phyloP scores from a whole-genome alignment of 2,113 vertebrate species.

The Corapipo altera region DNA sequence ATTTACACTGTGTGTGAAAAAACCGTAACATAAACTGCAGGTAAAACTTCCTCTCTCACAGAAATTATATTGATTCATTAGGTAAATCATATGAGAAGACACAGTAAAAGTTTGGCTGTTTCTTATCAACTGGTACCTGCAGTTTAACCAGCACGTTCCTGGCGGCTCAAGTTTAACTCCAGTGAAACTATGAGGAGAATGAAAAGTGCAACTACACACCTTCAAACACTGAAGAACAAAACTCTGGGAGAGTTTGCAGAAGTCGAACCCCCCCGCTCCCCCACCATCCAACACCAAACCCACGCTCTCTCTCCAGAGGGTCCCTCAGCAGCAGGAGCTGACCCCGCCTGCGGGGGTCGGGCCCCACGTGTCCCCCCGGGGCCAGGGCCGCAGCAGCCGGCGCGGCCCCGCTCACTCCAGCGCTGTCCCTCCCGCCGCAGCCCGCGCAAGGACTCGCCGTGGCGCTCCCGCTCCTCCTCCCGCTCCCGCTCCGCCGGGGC shows the following conservation, averaged over 20 bases:
- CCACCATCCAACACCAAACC: rapidly evolving
- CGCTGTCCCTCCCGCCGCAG: not conserved
- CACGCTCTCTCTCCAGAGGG: no score
- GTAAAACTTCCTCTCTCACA: not conserved
- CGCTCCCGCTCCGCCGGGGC: not conserved
- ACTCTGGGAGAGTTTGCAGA: not conserved
- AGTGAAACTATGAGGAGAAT: rapidly evolving
- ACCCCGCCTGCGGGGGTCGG: rapidly evolving
- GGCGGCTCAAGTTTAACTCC: not conserved
- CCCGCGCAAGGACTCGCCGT: not conserved
- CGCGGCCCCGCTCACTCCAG: not conserved
- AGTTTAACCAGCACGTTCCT: not conserved
- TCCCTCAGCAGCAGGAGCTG: not conserved
- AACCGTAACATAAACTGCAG: rapidly evolving
- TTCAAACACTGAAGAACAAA: not conserved
- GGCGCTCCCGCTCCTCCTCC: not conserved
- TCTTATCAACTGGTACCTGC: no score
- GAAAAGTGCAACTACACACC: no score
- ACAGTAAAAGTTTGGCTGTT: no score
- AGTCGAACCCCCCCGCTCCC: rapidly evolving
- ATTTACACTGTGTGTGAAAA: not conserved
- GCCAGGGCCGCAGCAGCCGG: not conserved
- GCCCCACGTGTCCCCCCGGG: not conserved
- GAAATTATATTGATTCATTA: not conserved
- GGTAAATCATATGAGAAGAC: not conserved